Percentiles rank a stretch among this genome's conserved stretches.
Evolutionary conservation across 1,140 invertebrate species (phyloP).

Genomic region (Bombus difficillimus): DNA sequence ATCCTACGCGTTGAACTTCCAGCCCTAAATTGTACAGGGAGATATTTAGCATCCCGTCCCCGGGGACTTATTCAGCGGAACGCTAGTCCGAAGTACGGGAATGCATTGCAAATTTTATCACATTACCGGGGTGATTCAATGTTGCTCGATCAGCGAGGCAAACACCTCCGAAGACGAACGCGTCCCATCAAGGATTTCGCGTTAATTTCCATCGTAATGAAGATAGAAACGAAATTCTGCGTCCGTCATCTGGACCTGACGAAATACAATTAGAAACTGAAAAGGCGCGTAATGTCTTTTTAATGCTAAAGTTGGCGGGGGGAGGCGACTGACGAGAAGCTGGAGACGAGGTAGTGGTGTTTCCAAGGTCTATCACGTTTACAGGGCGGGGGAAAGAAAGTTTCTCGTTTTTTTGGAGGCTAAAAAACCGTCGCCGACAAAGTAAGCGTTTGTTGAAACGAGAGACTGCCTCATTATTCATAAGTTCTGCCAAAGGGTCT

Average conservation of each 20-base stretch:
- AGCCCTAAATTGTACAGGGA: neutral
- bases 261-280: conserved; percentile 9
- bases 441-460: conserved; percentile 64
- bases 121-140: conserved; percentile 1
- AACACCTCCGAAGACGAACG: neutral
- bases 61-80: neutral
- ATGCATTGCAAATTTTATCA: conserved; percentile 21
- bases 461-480: conserved; percentile 63
- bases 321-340: neutral
- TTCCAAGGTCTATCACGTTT: conserved; percentile 29
- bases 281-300: conserved; percentile 27
- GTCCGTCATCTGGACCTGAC: neutral
- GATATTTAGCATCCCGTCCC: conserved; percentile 6
- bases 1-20: neutral
- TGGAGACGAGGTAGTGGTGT: neutral
- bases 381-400: conserved; percentile 37
- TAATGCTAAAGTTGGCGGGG: neutral
- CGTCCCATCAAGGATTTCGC: neutral
- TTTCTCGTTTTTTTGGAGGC: conserved; percentile 25
- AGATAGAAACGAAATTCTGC: neutral
- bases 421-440: conserved; percentile 47
- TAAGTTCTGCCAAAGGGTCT: conserved; percentile 50
- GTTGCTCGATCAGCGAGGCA: neutral
- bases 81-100: neutral
- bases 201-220: conserved; percentile 7